Evolutionary conservation across 2,888 invertebrate genomes (phyloP).

Genomic region (Chymomyza amoena): DNA sequence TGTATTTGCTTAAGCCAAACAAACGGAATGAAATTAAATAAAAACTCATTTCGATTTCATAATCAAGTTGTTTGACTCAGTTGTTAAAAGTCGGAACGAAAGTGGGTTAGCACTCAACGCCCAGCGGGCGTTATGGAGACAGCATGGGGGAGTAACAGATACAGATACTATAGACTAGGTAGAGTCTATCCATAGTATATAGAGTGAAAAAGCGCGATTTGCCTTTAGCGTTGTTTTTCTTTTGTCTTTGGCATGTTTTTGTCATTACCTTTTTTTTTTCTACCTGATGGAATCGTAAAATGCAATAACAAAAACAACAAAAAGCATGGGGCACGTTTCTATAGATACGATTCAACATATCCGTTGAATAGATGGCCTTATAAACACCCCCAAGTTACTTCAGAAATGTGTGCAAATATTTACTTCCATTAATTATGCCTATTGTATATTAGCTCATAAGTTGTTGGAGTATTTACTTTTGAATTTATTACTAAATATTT

Average conservation of each 20-base stretch:
- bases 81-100: conserved; percentile 40
- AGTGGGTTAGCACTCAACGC: conserved; percentile 45
- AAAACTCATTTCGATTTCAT: conserved; percentile 53
- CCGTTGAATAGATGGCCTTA: background rate
- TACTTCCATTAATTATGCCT: conserved; percentile 21
- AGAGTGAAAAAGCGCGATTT: background rate
- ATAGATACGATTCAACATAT: background rate
- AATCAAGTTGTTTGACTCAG: conserved; percentile 35
- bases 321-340: background rate
- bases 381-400: conserved; percentile 2
- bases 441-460: conserved; percentile 17
- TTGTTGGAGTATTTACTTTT: conserved; percentile 20
- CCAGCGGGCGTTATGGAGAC: conserved; percentile 11
- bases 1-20: conserved; percentile 36
- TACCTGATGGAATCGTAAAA: background rate
- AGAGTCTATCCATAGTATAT: background rate
- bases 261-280: conserved; percentile 13
- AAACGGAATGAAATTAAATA: conserved; percentile 50
- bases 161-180: too few relatives aligned
- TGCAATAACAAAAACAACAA: background rate
- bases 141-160: background rate
- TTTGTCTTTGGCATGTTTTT: conserved; percentile 12
- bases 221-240: conserved; percentile 4
- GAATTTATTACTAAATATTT: conserved; percentile 1
- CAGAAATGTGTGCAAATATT: conserved; percentile 34